phyloP scores from a whole-genome alignment of 2,888 invertebrate genomes.

The Germaria angustata region DNA sequence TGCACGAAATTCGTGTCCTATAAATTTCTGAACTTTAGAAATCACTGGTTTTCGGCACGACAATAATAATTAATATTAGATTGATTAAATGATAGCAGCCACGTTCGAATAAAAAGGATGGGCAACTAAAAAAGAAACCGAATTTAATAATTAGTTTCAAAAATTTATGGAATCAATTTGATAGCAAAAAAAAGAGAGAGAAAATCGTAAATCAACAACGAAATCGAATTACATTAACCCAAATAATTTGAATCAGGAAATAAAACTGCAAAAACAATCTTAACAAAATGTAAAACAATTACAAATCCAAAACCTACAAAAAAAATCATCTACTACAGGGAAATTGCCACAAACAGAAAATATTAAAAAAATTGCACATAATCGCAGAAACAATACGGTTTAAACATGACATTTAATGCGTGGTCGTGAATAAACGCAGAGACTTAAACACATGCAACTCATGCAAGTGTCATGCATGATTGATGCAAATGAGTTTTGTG shows the following conservation, averaged over 20 bases:
- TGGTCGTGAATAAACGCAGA: conserved; percentile 57
- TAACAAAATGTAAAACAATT: conserved; percentile 8
- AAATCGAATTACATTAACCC: conserved; percentile 56
- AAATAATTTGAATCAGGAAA: conserved; percentile 47
- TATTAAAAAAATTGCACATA: neutral
- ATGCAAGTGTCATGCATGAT: conserved; percentile 65
- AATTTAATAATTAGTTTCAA: neutral
- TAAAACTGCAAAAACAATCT: conserved; percentile 1
- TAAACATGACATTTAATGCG: conserved; percentile 57
- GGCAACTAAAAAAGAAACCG: neutral
- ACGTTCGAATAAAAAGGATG: neutral
- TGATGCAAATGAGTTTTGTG: conserved; percentile 57
- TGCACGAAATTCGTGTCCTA: no score
- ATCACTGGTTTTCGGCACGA: neutral
- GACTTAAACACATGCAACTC: conserved; percentile 45
- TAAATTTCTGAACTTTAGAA: neutral
- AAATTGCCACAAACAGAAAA: conserved; percentile 1
- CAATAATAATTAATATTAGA: neutral
- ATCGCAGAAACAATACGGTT: conserved; percentile 13
- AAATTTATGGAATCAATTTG: neutral
- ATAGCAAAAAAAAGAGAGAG: neutral
- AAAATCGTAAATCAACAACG: neutral
- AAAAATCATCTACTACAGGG: no score
- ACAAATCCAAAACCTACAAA: conserved; percentile 18
- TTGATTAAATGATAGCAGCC: neutral